These are phyloP conservation scores for Solen grandis DNA, from an alignment of 1,140 invertebrate genomes.

Conservation along the genomic window DNA sequence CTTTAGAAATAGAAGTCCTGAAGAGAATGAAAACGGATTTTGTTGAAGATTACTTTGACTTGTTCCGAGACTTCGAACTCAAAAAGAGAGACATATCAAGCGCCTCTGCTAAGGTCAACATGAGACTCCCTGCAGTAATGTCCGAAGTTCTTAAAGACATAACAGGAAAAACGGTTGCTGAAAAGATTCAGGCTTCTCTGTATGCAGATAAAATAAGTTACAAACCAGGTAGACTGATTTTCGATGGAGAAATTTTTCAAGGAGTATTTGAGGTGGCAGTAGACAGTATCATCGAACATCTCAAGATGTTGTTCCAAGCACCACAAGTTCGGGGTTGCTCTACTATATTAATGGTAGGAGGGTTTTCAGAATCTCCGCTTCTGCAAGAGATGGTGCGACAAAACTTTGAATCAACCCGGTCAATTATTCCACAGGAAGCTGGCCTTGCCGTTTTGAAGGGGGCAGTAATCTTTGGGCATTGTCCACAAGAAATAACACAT, in stretches of 20 bases:
- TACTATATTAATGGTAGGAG: slow-evolving; percentile 13
- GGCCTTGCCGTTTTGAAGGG: no score
- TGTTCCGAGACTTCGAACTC: background rate
- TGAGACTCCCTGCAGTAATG: background rate
- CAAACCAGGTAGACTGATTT: background rate
- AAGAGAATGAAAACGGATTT: background rate
- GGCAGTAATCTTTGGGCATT: no score
- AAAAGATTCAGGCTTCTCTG: background rate
- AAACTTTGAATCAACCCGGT: background rate
- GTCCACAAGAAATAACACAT: no score
- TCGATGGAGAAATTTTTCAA: background rate
- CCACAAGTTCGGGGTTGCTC: background rate
- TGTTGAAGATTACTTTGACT: background rate
- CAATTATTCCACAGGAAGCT: no score
- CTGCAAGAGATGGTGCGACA: background rate
- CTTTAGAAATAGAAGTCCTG: no score
- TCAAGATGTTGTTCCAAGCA: background rate
- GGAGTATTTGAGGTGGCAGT: background rate
- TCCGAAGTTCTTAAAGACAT: background rate
- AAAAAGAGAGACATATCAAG: no score
- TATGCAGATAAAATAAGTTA: background rate
- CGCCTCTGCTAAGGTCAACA: background rate
- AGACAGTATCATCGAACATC: background rate
- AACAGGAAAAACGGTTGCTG: background rate
- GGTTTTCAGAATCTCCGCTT: slow-evolving; percentile 5